A percentile compares a stretch with the other conserved stretches of the same genome.
Conservation (phyloP, 1,140 invertebrate species). For the Drosophila arizonae region DNA sequence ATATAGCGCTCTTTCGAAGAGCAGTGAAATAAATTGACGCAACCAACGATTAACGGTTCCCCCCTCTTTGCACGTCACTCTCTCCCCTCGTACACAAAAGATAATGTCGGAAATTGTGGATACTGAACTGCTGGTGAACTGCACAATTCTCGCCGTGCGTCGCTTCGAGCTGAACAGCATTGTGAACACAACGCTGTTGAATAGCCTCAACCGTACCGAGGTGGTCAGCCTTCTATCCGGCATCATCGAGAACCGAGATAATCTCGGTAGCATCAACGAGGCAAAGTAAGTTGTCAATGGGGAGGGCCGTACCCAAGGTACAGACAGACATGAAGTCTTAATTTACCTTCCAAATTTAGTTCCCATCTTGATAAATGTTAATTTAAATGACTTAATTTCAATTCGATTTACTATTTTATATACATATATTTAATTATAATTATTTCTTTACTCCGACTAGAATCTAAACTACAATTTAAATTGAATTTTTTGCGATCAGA, state of each 20-base stretch:
- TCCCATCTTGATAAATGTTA: too few species aligned
- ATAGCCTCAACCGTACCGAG: conserved; percentile 73
- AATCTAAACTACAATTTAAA: too few species aligned
- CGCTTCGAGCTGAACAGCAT: conserved; percentile 76
- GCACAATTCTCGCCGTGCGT: conserved; percentile 77
- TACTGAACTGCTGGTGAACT: conserved; percentile 79
- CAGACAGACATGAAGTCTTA: too few species aligned
- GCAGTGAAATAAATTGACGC: conserved; percentile 52
- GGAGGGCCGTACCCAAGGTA: too few species aligned
- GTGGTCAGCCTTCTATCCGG: conserved; percentile 69
- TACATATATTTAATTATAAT: too few species aligned
- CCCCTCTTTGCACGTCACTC: background rate
- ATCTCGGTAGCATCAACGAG: conserved; percentile 75
- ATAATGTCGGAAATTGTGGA: conserved; percentile 80
- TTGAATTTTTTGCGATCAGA: too few species aligned
- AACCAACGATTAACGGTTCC: conserved; percentile 24
- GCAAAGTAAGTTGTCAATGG: conserved; percentile 70
- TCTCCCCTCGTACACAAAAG: background rate
- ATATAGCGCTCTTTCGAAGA: conserved; percentile 52
- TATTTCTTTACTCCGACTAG: too few species aligned
- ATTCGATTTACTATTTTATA: too few species aligned
- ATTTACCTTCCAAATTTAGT: too few species aligned
- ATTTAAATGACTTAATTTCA: too few species aligned
- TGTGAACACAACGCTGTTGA: conserved; percentile 70
- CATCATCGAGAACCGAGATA: conserved; percentile 79